A percentile compares a stretch with the other conserved stretches of the same genome.
phyloP scores from a whole-genome alignment of 2,113 vertebrate genomes.

The Crypturellus undulatus region DNA sequence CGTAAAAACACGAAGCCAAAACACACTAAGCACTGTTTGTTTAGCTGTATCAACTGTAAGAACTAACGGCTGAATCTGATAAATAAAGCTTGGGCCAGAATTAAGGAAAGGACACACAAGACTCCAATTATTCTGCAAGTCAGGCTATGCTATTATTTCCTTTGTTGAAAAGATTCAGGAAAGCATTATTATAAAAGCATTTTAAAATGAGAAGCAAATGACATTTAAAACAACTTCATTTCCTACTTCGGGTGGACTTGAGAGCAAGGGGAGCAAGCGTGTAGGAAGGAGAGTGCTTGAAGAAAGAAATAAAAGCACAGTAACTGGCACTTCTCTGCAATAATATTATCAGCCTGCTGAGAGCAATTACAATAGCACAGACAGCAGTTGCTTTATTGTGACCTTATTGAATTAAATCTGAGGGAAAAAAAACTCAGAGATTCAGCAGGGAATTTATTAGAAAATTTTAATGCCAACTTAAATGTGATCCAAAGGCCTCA shows the following conservation, averaged over 20 bases:
- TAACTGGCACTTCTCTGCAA: slow-evolving; percentile 54
- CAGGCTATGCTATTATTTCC: background rate
- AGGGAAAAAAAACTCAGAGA: slow-evolving; percentile 9
- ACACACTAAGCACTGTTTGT: background rate
- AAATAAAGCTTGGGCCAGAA: background rate
- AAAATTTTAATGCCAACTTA: slow-evolving; percentile 73
- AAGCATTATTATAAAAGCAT: background rate
- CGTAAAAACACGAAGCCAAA: background rate
- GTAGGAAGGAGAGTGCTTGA: slow-evolving; percentile 18
- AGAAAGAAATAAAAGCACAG: slow-evolving; percentile 64
- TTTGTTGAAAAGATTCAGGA: background rate
- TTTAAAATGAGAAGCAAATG: slow-evolving; percentile 47
- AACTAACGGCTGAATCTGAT: background rate
- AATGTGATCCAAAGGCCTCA: slow-evolving; percentile 66
- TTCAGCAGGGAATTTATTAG: slow-evolving; percentile 76
- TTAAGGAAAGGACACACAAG: background rate
- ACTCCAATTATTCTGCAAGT: background rate
- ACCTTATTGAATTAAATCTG: slow-evolving; percentile 74
- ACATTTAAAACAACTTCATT: slow-evolving; percentile 29
- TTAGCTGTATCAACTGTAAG: background rate
- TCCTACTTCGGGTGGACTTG: background rate
- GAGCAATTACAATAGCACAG: slow-evolving; percentile 74
- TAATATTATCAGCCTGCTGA: slow-evolving; percentile 73
- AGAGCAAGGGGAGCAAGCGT: background rate
- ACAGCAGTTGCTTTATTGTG: slow-evolving; percentile 68